A percentile compares a stretch with the other conserved stretches of the same genome.
Conservation (phyloP, 2,797 vertebrate genomes). For the Phrynocephalus guinanensis region DNA sequence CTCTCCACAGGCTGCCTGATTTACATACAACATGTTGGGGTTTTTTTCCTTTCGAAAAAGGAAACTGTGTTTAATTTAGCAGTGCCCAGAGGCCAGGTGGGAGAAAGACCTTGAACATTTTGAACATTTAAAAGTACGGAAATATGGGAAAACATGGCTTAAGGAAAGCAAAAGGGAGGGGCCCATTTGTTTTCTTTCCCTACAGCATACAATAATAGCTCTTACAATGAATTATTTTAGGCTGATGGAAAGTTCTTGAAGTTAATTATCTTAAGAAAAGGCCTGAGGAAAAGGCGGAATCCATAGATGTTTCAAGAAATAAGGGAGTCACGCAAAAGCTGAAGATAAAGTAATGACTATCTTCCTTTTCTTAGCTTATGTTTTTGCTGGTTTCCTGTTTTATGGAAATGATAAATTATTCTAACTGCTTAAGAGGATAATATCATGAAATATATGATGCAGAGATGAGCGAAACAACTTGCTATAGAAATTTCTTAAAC, state of each 20-base stretch:
- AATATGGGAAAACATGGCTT: conserved; percentile 62
- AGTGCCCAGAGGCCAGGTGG: conserved; percentile 61
- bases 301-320: conserved; percentile 57
- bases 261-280: conserved; percentile 54
- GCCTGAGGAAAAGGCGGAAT: conserved; percentile 56
- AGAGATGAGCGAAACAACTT: conserved; percentile 40
- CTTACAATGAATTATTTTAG: conserved; percentile 58
- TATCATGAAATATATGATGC: conserved; percentile 33
- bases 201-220: conserved; percentile 68
- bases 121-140: conserved; percentile 58
- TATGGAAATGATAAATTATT: conserved; percentile 38
- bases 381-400: conserved; percentile 51
- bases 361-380: conserved; percentile 19
- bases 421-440: conserved; percentile 35
- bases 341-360: conserved; percentile 51
- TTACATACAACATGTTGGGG: neutral
- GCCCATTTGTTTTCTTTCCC: conserved; percentile 1
- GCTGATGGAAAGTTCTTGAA: conserved; percentile 63
- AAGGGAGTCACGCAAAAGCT: conserved; percentile 51
- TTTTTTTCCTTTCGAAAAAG: conserved; percentile 26
- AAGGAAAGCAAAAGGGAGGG: conserved; percentile 48
- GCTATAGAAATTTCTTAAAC: conserved; percentile 52
- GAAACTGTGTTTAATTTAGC: conserved; percentile 67
- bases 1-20: neutral
- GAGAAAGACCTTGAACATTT: conserved; percentile 60